Percentiles rank a stretch among this genome's conserved stretches.
Conservation (phyloP, 2,888 invertebrate species). For the Orchesellides sinensis region DNA sequence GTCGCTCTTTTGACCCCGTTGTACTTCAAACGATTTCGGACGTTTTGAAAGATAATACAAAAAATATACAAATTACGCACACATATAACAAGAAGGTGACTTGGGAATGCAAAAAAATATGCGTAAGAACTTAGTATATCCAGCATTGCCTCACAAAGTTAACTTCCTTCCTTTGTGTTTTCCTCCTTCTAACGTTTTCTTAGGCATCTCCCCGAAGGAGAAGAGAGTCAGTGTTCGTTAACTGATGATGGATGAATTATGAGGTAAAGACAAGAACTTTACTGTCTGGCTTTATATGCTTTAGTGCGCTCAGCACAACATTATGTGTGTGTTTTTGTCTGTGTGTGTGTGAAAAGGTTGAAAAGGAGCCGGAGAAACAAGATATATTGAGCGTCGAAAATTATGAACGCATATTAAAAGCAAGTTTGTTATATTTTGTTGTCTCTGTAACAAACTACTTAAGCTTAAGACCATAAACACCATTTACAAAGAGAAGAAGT, state of each 20-base stretch:
- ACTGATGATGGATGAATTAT: conserved; percentile 68
- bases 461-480: too few relatives aligned
- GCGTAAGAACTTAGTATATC: conserved; percentile 6
- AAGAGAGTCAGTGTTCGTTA: conserved; percentile 47
- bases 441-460: not conserved
- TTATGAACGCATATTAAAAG: conserved; percentile 57
- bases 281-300: conserved; percentile 31
- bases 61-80: too few relatives aligned
- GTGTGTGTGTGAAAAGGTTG: conserved; percentile 28
- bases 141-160: conserved; percentile 5
- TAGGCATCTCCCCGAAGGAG: not conserved
- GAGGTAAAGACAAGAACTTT: conserved; percentile 53
- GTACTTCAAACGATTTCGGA: not conserved
- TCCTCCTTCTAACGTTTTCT: conserved; percentile 8
- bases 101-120: not conserved
- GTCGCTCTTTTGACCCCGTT: not conserved
- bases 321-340: conserved; percentile 1
- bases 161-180: conserved; percentile 4
- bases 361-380: conserved; percentile 43
- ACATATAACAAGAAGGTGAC: not conserved
- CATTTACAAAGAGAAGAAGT: too few relatives aligned
- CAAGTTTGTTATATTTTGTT: conserved; percentile 41
- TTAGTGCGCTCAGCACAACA: not conserved
- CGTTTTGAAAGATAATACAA: too few relatives aligned
- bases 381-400: conserved; percentile 60